Conservation (phyloP, 2,888 invertebrate species). For the Nemurella pictetii region DNA sequence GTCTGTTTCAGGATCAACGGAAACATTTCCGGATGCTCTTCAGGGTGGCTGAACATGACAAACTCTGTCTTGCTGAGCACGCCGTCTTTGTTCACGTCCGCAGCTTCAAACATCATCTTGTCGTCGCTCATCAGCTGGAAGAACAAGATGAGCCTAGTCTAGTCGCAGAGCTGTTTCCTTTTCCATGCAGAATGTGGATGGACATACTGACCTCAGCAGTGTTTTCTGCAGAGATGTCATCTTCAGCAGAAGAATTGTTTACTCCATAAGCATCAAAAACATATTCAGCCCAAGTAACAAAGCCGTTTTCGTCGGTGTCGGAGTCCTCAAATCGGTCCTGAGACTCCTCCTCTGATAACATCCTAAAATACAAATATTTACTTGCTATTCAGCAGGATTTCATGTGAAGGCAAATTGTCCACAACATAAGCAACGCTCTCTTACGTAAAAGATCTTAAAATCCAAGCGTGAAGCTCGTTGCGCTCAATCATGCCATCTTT, state of each 20-base stretch:
- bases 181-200: not conserved
- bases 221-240: conserved; percentile 48
- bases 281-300: conserved; percentile 88
- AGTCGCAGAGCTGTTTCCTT: not conserved
- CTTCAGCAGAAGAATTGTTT: conserved; percentile 53
- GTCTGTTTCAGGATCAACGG: conserved; percentile 78
- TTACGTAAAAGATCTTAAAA: conserved; percentile 85
- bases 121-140: conserved; percentile 73
- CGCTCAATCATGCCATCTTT: conserved; percentile 76
- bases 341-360: conserved; percentile 85
- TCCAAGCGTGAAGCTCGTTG: conserved; percentile 88
- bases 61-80: conserved; percentile 77
- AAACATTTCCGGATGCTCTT: conserved; percentile 88
- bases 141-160: no score
- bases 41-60: conserved; percentile 88
- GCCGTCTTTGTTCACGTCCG: conserved; percentile 83
- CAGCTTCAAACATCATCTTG: conserved; percentile 79
- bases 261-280: conserved; percentile 85
- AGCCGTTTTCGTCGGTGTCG: conserved; percentile 80
- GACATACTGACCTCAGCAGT: conserved; percentile 39
- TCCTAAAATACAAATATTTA: conserved; percentile 55
- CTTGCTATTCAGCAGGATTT: not conserved
- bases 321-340: conserved; percentile 81
- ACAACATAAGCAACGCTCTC: no score
- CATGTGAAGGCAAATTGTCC: not conserved